phyloP scores from a whole-genome alignment of 2,113 vertebrate genomes.

The Opisthocomus hoazin region DNA sequence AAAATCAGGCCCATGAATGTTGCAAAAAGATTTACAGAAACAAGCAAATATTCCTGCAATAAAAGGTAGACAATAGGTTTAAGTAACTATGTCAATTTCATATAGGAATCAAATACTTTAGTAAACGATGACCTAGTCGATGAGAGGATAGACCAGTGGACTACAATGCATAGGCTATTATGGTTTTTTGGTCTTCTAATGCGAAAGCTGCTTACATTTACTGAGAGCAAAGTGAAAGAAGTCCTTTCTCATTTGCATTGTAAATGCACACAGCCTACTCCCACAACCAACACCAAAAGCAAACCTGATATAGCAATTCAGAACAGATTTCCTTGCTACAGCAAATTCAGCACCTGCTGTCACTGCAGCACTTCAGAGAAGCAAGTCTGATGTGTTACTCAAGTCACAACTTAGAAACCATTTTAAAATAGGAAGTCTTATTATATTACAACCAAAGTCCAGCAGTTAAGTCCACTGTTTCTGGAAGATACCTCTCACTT shows the following conservation, averaged over 20 bases:
- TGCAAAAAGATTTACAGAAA: background rate
- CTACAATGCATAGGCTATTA: background rate
- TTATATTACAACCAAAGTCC: background rate
- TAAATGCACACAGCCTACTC: background rate
- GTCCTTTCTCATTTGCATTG: background rate
- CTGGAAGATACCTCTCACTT: background rate
- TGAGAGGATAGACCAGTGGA: background rate
- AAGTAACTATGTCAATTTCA: background rate
- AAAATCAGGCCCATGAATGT: background rate
- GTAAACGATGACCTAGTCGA: background rate
- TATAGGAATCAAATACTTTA: background rate
- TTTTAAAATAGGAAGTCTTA: background rate
- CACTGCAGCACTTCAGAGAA: background rate
- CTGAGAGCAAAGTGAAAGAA: background rate
- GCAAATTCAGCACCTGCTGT: background rate
- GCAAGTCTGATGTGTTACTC: background rate
- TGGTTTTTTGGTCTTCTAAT: background rate
- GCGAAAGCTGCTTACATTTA: background rate
- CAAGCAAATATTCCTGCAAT: background rate
- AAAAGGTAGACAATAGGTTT: background rate
- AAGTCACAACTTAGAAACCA: background rate
- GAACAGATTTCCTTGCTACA: background rate
- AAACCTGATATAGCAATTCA: background rate
- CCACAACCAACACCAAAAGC: background rate
- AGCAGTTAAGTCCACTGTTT: background rate